Evolutionary conservation across 1,140 invertebrate species (phyloP).

Genomic region (Eurosta solidaginis): DNA sequence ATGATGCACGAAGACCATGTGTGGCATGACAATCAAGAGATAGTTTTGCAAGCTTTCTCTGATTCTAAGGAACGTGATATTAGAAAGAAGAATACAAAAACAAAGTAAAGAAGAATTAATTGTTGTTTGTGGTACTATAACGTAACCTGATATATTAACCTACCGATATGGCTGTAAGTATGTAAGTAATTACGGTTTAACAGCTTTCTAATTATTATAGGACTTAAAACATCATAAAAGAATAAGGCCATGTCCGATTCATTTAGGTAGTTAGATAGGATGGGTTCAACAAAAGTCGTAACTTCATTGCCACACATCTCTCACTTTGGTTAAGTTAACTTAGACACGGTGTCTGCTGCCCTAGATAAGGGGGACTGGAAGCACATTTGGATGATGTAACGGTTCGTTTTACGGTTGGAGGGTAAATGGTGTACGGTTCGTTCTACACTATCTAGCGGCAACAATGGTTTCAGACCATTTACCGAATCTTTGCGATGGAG

Average conservation of each 20-base stretch:
- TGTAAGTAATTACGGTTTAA: neutral
- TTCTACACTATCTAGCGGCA: too few relatives aligned
- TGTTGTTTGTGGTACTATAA: neutral
- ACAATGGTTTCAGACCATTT: too few relatives aligned
- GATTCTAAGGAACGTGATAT: neutral
- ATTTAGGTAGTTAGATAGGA: neutral
- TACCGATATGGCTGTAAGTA: too few relatives aligned
- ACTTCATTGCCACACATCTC: neutral
- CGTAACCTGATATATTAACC: neutral
- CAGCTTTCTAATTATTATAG: slow-evolving; percentile 9
- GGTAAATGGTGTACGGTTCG: too few relatives aligned
- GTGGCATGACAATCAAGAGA: neutral
- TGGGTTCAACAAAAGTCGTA: too few relatives aligned
- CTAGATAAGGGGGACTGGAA: too few relatives aligned
- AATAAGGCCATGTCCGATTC: neutral
- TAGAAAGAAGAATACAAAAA: neutral
- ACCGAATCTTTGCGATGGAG: too few relatives aligned
- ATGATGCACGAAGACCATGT: neutral
- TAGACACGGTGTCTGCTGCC: too few relatives aligned
- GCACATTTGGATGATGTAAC: too few relatives aligned
- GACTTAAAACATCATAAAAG: neutral
- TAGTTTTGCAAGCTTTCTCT: slow-evolving; percentile 4
- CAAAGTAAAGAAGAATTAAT: neutral
- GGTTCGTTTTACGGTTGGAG: too few relatives aligned
- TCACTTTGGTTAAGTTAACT: too few relatives aligned